Evolutionary conservation across 1,140 invertebrate genomes (phyloP).

Genomic region (Eciton burchellii): DNA sequence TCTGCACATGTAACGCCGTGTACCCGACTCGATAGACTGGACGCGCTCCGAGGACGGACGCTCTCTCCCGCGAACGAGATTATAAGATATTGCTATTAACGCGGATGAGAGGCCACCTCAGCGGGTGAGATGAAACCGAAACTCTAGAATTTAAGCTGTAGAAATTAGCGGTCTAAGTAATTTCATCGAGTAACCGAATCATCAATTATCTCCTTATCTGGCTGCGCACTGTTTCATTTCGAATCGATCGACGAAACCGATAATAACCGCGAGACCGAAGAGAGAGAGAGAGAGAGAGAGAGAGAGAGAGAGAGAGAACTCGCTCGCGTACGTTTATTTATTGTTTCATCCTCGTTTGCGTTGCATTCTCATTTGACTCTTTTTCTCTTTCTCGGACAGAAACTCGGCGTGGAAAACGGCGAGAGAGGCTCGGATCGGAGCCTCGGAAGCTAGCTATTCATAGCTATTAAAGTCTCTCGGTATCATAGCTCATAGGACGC

Average conservation of each 20-base stretch:
- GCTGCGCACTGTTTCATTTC: conserved; percentile 80
- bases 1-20: conserved; percentile 80
- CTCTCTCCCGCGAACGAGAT: conserved; percentile 73
- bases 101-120: conserved; percentile 80
- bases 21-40: conserved; percentile 80
- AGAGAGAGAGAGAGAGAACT: no score
- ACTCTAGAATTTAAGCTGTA: conserved; percentile 84
- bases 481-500: conserved; percentile 81
- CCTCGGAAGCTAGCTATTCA: conserved; percentile 76
- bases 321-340: conserved; percentile 62
- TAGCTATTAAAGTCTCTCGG: conserved; percentile 79
- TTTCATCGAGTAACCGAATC: conserved; percentile 74
- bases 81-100: conserved; percentile 52
- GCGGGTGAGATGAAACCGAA: conserved; percentile 84
- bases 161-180: conserved; percentile 77
- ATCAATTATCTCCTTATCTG: conserved; percentile 78
- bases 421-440: conserved; percentile 22
- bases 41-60: conserved; percentile 84
- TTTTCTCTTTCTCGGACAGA: no score
- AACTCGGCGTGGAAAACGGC: no score
- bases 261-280: no score
- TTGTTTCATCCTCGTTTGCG: conserved; percentile 47
- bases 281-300: no score
- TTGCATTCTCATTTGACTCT: conserved; percentile 43
- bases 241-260: conserved; percentile 26